These are phyloP conservation scores for Drosophila trapezifrons DNA, from an alignment of 1,140 invertebrate species.

Conservation along the genomic window DNA sequence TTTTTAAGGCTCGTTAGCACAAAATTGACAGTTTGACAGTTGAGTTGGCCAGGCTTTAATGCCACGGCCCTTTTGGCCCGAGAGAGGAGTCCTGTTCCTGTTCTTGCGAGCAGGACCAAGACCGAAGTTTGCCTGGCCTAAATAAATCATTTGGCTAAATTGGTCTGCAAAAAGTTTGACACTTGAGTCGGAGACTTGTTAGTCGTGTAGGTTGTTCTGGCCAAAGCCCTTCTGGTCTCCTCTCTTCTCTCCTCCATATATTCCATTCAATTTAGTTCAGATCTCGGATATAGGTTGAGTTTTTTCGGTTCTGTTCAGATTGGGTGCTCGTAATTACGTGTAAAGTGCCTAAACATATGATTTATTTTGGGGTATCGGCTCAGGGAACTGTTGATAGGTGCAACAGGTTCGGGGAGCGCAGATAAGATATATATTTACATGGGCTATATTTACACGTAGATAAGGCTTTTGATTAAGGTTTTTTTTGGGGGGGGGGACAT, in stretches of 20 bases:
- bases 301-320: neutral
- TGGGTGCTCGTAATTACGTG: conserved; percentile 69
- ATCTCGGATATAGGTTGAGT: conserved; percentile 6
- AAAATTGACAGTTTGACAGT: conserved; percentile 84
- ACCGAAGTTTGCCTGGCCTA: conserved; percentile 56
- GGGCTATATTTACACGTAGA: conserved; percentile 40
- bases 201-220: conserved; percentile 66
- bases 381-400: conserved; percentile 23
- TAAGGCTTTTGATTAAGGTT: conserved; percentile 66
- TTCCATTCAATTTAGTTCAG: conserved; percentile 2
- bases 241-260: neutral
- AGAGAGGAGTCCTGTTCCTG: conserved; percentile 11
- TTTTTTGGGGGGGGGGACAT: conserved; percentile 9
- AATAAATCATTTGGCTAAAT: conserved; percentile 83
- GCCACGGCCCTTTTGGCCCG: conserved; percentile 63
- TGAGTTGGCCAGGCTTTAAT: conserved; percentile 81
- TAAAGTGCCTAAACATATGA: conserved; percentile 78
- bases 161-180: conserved; percentile 82
- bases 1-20: conserved; percentile 83
- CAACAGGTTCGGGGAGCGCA: conserved; percentile 57
- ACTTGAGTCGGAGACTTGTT: conserved; percentile 75
- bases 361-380: conserved; percentile 70
- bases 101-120: neutral
- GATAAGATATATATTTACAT: conserved; percentile 51
- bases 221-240: conserved; percentile 1